Evolutionary conservation across 2,113 vertebrate genomes (phyloP).

Genomic region (Cryptomyrus ogoouensis): DNA sequence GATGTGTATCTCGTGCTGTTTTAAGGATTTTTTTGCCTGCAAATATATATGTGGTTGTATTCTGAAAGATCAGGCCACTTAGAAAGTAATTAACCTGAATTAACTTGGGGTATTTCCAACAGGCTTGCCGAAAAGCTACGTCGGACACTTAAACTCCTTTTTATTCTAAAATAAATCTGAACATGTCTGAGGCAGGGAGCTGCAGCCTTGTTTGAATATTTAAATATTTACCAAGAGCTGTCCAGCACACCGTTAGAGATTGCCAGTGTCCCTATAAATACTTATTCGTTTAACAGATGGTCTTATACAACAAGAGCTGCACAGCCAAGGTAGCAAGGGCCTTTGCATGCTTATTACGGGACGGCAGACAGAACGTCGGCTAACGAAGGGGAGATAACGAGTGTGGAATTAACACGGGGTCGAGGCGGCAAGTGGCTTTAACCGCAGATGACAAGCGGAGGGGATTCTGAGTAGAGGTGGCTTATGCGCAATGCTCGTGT

Average conservation of each 20-base stretch:
- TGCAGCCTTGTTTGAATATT: not conserved
- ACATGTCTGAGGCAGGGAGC: not conserved
- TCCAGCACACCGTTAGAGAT: not conserved
- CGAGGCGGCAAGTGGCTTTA: not conserved
- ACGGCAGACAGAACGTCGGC: not conserved
- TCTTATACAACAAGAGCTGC: not conserved
- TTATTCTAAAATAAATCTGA: constrained; percentile 2
- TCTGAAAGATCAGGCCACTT: not conserved
- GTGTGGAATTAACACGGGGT: not conserved
- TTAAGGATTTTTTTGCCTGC: not conserved
- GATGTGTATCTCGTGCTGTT: not conserved
- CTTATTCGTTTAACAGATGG: not conserved
- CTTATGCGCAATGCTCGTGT: not conserved
- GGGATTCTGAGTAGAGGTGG: not conserved
- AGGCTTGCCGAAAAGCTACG: not conserved
- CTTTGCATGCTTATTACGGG: not conserved
- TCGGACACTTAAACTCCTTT: not conserved
- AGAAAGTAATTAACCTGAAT: not conserved
- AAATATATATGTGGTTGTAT: not conserved
- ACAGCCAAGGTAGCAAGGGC: not conserved
- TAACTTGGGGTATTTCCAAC: not conserved
- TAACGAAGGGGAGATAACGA: not conserved
- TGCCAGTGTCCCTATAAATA: not conserved
- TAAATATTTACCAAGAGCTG: constrained; percentile 3
- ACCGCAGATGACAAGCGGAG: not conserved